Evolutionary conservation across 2,888 invertebrate genomes (phyloP).

Genomic region (Megastigmus dorsalis): DNA sequence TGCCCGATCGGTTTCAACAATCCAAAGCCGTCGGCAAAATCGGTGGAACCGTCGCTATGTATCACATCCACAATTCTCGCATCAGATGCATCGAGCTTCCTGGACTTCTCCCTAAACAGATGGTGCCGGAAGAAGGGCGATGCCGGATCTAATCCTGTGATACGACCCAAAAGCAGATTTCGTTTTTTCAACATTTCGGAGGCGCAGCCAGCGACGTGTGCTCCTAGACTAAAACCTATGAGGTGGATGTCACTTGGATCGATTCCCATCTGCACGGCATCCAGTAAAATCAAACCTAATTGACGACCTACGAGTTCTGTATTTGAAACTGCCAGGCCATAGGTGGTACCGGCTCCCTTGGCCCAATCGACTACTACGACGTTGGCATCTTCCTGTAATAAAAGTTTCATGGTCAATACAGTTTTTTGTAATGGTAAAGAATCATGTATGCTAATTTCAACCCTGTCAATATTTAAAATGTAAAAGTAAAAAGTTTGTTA

Average conservation of each 20-base stretch:
- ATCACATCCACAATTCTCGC: slow-evolving; percentile 82
- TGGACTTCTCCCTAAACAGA: slow-evolving; percentile 76
- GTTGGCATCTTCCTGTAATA: slow-evolving; percentile 76
- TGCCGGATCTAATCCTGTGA: slow-evolving; percentile 79
- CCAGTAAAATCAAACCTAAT: slow-evolving; percentile 76
- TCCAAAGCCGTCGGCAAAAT: slow-evolving; percentile 79
- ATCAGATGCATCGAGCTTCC: slow-evolving; percentile 79
- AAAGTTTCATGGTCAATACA: no score
- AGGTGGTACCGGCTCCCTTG: slow-evolving; percentile 77
- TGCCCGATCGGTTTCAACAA: slow-evolving; percentile 78
- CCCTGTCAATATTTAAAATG: no score
- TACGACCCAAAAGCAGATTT: slow-evolving; percentile 76
- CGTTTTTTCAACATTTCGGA: slow-evolving; percentile 76
- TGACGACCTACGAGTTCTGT: slow-evolving; percentile 79
- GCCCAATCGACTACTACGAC: slow-evolving; percentile 78
- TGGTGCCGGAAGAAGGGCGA: slow-evolving; percentile 78
- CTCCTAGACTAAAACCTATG: slow-evolving; percentile 79
- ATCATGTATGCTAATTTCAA: no score
- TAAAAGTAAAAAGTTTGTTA: no score
- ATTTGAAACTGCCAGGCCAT: slow-evolving; percentile 78
- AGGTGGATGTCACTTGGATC: slow-evolving; percentile 75
- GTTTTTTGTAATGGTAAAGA: no score
- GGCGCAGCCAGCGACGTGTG: slow-evolving; percentile 79
- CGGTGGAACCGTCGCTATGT: slow-evolving; percentile 80
- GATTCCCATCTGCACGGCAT: slow-evolving; percentile 75